These are phyloP conservation scores for Phataginus tricuspis DNA, from an alignment of 2,797 vertebrate genomes.

Conservation along the genomic window DNA sequence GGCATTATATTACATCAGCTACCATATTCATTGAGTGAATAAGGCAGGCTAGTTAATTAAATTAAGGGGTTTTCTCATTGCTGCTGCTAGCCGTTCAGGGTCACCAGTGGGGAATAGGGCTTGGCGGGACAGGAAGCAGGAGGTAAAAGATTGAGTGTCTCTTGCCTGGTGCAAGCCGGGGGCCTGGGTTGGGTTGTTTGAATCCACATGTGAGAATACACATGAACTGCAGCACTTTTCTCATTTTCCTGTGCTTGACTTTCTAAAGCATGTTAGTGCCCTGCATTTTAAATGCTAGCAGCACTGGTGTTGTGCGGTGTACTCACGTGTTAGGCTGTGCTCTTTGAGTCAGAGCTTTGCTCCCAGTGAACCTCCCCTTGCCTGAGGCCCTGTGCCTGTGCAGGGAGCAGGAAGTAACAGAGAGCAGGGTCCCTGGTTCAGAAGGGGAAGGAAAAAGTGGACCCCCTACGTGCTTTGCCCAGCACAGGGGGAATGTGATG, in stretches of 20 bases:
- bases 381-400: background rate
- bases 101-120: background rate
- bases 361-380: background rate
- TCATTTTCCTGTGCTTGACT: background rate
- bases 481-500: background rate
- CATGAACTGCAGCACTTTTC: too few relatives aligned
- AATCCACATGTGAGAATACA: background rate
- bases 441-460: background rate
- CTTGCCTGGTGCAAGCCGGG: background rate
- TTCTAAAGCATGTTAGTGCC: background rate
- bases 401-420: background rate
- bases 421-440: background rate
- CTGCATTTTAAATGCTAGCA: too few relatives aligned
- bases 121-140: background rate
- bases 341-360: background rate
- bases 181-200: background rate
- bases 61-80: background rate
- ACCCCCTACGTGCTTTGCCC: background rate
- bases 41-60: background rate
- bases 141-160: background rate
- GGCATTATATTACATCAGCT: background rate
- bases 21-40: background rate
- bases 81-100: background rate
- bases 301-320: background rate
- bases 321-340: fast-evolving